Evolutionary conservation across 1,140 invertebrate species (phyloP), one percentile per base, ranked within the genome.

Genomic region (Drosophila littoralis): DNA sequence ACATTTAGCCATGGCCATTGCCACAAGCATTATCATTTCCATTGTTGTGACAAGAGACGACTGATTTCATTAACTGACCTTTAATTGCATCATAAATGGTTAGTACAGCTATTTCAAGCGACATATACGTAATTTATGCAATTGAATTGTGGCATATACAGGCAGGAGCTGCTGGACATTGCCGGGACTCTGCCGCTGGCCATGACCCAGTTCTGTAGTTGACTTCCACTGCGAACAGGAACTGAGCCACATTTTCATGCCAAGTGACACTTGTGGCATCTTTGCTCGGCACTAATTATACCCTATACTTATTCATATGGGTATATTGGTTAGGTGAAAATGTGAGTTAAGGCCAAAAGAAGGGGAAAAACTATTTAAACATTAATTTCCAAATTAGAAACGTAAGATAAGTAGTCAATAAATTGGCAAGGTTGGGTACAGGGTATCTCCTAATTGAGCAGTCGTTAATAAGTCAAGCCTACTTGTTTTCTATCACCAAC

Each of bases 21-120:
- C 22, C 22, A 28, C 22, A 28, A 51, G 32, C 46, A 6, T 52
- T 43, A 38, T 10, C 1, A 10, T 38, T 10, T 38, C 4, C 50
- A 60, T 61, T 55, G 48, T 57, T 50, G 32, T 15, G 38, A 48
- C 52, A 50, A 36, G 13, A 57, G 28, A n/a, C 22, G 35, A 50
- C 36, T 63, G 50, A 69, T 74, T 75, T 33, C 10, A 75, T 75
- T 51, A 63, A 36, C 36, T 42, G 51, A n/a, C 51, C 22, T 43
- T 55, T 70, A 69, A 68, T 69, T 75, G 58, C 66, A 63, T 63
- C 46, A 63, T 75, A 61, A 63, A 57, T 71, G 60, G 7, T 42
- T 48, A 50, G 50, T 43, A n/a, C 43, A 35, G 42, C 46, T 42
- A 71, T 17, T 57, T 65, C 28, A 36, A 43, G 42, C 35, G 28